Percentiles rank a stretch among this genome's conserved stretches.
Conservation (phyloP, 2,113 vertebrate species). For the Bubalus kerabau region DNA sequence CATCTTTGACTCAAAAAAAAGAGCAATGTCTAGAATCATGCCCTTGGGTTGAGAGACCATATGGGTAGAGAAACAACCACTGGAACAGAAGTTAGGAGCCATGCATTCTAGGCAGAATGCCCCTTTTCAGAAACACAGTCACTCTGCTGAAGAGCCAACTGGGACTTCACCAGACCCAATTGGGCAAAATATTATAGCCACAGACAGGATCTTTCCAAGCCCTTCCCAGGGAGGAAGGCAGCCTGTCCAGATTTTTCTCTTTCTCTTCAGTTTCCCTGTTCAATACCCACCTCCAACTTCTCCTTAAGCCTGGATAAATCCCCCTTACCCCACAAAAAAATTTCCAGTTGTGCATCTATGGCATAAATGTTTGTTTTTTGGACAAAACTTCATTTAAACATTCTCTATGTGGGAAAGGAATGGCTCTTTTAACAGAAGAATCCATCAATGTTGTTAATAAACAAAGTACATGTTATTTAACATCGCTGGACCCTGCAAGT, state of each 20-base stretch:
- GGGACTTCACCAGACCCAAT: neutral
- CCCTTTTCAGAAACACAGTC: neutral
- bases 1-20: neutral
- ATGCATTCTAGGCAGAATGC: neutral
- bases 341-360: neutral
- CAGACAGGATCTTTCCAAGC: neutral
- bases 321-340: neutral
- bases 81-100: neutral
- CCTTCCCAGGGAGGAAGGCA: neutral
- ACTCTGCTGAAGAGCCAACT: neutral
- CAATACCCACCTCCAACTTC: neutral
- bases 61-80: neutral
- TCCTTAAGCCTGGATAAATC: neutral
- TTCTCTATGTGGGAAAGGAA: neutral
- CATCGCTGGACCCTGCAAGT: neutral
- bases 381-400: conserved; percentile 14
- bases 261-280: neutral
- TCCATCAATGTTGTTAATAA: conserved; percentile 9
- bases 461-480: neutral
- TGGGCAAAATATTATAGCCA: neutral
- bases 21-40: neutral
- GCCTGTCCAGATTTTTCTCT: neutral
- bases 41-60: neutral
- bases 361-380: conserved; percentile 2
- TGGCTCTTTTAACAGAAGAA: neutral